Evolutionary conservation across 2,113 vertebrate genomes (phyloP).

Genomic region (Passer domesticus): DNA sequence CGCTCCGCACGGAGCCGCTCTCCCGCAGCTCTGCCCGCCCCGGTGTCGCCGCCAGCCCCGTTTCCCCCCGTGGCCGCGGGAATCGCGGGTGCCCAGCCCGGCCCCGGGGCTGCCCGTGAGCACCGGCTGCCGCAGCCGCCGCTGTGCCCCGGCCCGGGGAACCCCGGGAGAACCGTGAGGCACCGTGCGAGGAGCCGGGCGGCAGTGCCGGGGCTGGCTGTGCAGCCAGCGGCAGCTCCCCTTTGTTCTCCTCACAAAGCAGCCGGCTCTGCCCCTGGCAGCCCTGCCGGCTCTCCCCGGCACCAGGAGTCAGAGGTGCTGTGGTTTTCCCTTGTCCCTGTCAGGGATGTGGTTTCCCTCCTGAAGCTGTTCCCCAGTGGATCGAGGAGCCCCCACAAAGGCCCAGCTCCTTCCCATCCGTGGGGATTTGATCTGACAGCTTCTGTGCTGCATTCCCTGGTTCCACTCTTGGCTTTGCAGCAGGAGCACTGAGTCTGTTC

Average conservation of each 20-base stretch:
- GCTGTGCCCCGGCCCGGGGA: too few relatives aligned
- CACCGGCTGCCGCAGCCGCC: too few relatives aligned
- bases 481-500: background rate
- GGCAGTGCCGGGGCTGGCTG: background rate
- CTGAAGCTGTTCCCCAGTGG: background rate
- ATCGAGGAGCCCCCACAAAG: background rate
- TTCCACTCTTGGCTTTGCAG: background rate
- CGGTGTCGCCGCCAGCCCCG: background rate
- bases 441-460: background rate
- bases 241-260: background rate
- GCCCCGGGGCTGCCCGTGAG: background rate
- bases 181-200: background rate
- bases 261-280: background rate
- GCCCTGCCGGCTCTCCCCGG: fast-evolving
- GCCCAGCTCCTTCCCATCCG: background rate
- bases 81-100: fast-evolving
- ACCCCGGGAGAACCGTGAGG: too few relatives aligned
- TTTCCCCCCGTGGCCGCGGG: background rate
- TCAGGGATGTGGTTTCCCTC: background rate
- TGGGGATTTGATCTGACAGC: fast-evolving
- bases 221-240: background rate
- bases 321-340: background rate
- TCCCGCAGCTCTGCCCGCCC: background rate
- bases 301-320: background rate
- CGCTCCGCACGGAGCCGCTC: background rate